phyloP scores from a whole-genome alignment of 2,888 invertebrate species.

The Tinea trinotella region DNA sequence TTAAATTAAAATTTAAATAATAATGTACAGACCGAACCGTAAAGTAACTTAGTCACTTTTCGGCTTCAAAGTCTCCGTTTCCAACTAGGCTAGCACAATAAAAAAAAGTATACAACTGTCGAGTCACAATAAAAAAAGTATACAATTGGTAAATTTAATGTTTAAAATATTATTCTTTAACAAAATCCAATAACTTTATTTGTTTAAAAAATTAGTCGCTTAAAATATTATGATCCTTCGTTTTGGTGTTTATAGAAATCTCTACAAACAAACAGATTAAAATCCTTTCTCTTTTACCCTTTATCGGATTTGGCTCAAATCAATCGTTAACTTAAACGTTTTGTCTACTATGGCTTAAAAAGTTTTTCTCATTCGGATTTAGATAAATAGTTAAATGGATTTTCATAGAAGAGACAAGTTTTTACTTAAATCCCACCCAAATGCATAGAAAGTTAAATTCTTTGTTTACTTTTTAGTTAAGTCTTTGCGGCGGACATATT shows the following conservation, averaged over 20 bases:
- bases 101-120: too few species aligned
- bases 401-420: slow-evolving; percentile 27
- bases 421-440: slow-evolving; percentile 47
- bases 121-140: too few species aligned
- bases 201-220: background rate
- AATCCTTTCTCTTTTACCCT: slow-evolving; percentile 1
- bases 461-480: slow-evolving; percentile 21
- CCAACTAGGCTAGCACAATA: too few species aligned
- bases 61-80: too few species aligned
- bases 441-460: slow-evolving; percentile 28
- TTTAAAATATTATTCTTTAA: background rate
- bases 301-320: background rate
- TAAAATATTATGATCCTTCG: too few species aligned
- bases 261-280: slow-evolving; percentile 11
- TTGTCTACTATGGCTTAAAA: background rate
- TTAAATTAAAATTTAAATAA: too few species aligned
- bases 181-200: background rate
- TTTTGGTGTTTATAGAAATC: slow-evolving; percentile 9
- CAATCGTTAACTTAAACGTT: background rate
- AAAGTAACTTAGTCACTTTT: too few species aligned
- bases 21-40: too few species aligned
- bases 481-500: background rate
- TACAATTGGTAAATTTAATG: too few species aligned
- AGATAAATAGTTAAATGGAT: slow-evolving; percentile 49
- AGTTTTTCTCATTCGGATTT: slow-evolving; percentile 10